Evolutionary conservation across 2,797 vertebrate genomes (phyloP).

Genomic region (Phaenicophaeus curvirostris): DNA sequence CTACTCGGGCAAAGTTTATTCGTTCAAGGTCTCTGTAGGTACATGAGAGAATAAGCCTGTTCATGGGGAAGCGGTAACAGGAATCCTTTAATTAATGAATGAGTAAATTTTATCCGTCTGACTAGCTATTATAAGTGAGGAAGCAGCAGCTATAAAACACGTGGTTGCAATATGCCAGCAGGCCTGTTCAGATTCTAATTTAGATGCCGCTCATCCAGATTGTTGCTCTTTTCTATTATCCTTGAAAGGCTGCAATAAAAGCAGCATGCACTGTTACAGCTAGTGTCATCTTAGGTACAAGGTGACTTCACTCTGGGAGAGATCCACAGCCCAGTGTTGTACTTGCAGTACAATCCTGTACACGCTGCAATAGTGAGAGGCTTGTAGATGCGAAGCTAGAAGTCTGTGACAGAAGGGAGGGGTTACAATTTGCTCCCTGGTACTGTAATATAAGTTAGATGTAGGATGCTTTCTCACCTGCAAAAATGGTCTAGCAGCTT

Average conservation of each 20-base stretch:
- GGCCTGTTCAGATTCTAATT: neutral
- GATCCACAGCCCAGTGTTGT: too few relatives aligned
- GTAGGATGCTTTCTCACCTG: neutral
- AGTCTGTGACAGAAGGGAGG: neutral
- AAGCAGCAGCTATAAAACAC: neutral
- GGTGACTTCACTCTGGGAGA: neutral
- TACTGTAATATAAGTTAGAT: neutral
- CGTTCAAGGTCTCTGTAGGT: neutral
- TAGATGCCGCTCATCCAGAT: neutral
- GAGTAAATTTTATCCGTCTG: neutral
- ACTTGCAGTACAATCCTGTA: fast-evolving
- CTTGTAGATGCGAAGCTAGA: neutral
- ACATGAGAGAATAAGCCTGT: neutral
- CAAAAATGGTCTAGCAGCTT: neutral
- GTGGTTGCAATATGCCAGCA: neutral
- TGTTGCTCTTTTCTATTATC: neutral
- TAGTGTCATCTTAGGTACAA: neutral
- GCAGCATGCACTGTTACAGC: neutral
- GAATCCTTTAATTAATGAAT: neutral
- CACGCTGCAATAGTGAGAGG: neutral
- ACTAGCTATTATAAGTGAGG: neutral
- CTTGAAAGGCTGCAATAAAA: neutral
- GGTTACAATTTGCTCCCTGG: neutral
- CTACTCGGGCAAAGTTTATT: neutral
- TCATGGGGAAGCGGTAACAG: neutral